Evolutionary conservation across 2,888 invertebrate species (phyloP).

Genomic region (Tryphoninae sp.): DNA sequence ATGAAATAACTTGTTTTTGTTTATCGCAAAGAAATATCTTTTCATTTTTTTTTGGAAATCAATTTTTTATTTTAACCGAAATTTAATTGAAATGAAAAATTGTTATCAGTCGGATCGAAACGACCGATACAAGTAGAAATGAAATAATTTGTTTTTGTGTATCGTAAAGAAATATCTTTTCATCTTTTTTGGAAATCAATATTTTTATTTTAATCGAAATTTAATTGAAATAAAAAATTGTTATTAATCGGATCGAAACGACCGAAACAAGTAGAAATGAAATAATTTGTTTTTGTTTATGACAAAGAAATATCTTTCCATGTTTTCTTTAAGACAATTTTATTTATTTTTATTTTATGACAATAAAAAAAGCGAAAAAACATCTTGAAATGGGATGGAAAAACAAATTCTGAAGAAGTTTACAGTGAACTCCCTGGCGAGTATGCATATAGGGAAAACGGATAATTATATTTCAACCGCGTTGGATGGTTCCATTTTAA

Average conservation of each 20-base stretch:
- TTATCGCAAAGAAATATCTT: not conserved
- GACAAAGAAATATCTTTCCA: not conserved
- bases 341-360: not conserved
- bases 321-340: not conserved
- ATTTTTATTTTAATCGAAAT: not conserved
- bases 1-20: not conserved
- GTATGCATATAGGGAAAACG: not conserved
- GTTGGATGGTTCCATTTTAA: not conserved
- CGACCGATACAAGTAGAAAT: too few species aligned
- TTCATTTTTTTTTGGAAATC: not conserved
- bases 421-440: too few species aligned
- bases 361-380: not conserved
- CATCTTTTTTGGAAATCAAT: too few species aligned
- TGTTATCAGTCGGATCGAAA: too few species aligned
- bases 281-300: not conserved
- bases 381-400: too few species aligned
- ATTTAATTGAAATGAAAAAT: too few species aligned
- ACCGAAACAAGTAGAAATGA: not conserved
- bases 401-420: too few species aligned
- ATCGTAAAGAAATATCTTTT: too few species aligned
- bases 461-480: conserved; percentile 12
- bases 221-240: not conserved
- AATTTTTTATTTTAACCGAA: too few species aligned
- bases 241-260: not conserved
- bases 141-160: too few species aligned